Conservation (phyloP, 2,888 invertebrate species). For the Heliconius cydno region DNA sequence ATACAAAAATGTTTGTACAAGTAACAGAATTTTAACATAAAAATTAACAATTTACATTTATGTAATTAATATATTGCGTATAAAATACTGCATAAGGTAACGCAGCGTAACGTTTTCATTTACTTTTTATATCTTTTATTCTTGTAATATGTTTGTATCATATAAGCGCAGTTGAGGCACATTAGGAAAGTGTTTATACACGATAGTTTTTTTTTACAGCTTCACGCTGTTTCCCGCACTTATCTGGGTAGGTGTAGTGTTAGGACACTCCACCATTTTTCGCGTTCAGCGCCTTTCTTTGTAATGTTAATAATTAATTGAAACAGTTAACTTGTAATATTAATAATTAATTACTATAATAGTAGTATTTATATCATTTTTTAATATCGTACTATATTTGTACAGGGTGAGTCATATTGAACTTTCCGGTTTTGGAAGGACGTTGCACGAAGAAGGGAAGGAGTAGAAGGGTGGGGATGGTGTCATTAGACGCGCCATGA, state of each 20-base stretch:
- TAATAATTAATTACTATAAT: too few relatives aligned
- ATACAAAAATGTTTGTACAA: not conserved
- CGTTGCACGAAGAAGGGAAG: too few relatives aligned
- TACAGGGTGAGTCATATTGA: too few relatives aligned
- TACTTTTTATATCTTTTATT: constrained; percentile 1
- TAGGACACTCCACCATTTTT: not conserved
- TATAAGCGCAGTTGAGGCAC: not conserved
- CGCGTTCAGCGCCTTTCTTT: too few relatives aligned
- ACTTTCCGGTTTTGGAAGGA: too few relatives aligned
- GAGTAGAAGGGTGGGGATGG: too few relatives aligned
- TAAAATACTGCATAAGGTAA: constrained; percentile 10
- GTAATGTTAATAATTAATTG: too few relatives aligned
- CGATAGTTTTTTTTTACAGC: not conserved
- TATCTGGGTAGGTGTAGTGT: not conserved
- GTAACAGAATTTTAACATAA: not conserved
- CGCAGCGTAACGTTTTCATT: constrained; percentile 1
- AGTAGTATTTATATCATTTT: too few relatives aligned
- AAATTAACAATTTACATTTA: not conserved
- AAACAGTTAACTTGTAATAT: too few relatives aligned
- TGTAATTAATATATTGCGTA: constrained; percentile 10
- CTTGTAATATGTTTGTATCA: not conserved
- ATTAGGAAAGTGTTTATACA: not conserved
- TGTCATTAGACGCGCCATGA: too few relatives aligned
- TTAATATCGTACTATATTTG: too few relatives aligned
- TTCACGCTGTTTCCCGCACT: not conserved